phyloP scores from a whole-genome alignment of 2,797 vertebrate genomes.

The Loris lydekkerianus region DNA sequence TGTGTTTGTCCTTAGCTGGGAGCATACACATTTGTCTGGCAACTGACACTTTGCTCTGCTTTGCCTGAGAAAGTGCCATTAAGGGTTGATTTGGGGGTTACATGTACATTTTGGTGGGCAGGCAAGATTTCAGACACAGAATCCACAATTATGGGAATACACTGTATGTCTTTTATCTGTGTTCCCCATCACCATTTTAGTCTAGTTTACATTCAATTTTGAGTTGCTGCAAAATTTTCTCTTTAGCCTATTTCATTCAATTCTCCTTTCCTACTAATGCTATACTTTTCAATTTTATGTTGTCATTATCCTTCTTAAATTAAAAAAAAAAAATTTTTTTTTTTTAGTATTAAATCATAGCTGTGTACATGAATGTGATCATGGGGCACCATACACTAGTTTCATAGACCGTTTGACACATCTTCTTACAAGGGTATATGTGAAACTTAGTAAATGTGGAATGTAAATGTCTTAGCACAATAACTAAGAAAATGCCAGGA shows the following conservation, averaged over 20 bases:
- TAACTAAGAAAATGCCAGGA: no score
- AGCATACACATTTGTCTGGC: fast-evolving
- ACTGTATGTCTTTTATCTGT: neutral
- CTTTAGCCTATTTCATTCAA: neutral
- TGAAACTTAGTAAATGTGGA: no score
- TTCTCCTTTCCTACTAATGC: neutral
- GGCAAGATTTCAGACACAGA: neutral
- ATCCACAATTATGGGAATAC: neutral
- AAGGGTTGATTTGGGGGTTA: neutral
- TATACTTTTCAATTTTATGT: neutral
- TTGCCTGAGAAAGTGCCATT: neutral
- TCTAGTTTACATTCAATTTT: neutral
- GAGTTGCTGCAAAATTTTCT: neutral
- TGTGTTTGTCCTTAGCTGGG: neutral
- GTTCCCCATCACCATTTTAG: neutral
- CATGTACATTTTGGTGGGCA: neutral
- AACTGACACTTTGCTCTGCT: neutral
- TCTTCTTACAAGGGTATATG: no score
- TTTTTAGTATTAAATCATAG: no score
- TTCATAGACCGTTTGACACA: no score
- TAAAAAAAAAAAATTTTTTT: no score
- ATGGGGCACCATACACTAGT: no score
- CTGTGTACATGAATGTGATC: no score
- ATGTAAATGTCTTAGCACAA: no score
- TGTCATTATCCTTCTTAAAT: neutral